Base-by-base conservation (phyloP, 1,140 invertebrate species). In the Oscheius sp. region DNA sequence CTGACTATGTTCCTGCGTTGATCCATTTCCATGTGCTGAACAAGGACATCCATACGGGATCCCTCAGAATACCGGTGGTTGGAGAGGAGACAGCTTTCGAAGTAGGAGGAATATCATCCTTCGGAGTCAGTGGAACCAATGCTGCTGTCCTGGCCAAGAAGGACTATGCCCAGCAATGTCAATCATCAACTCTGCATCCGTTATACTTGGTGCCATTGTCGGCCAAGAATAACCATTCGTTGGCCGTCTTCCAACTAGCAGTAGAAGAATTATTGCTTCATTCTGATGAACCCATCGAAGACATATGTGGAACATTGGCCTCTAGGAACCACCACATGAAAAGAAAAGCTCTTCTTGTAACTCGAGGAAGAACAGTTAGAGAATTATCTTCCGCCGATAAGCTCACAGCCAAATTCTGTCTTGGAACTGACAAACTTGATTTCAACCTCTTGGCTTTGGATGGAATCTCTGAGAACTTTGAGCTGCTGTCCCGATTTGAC, bases 71-170 rank as follows among this genome's bases (percentile, higher is more conserved):
- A 10, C 72, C 72, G 7, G 46, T 75, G n/a, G 64, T 69, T 42
- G 72, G 72, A 59, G 67, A 63, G 34, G 66, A 70, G 28, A 52
- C 23, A 4, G 67, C 52, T 28, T 29, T 76, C 3, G 45, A 34
- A 1, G 32, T 49, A 23, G 67, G 49, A 59, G 75, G 73, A 59
- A 65, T 77, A 10, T 68, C 63, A 58, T 77, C 75, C 1, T 77
- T 77, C 65, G 80, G 80, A 1, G 79, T 82, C 0, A 73, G 73
- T 73, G 80, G 80, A 35, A 82, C 81, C 15, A 82, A 83, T 58
- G 79, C 79, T 1, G 80, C 75, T 55, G 78, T 65, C 20, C 13
- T 65, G 32, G 59, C 59, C 4, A 32, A 29, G 28, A 62, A 62
- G 32, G 59, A 55, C 15, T n/a, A 10, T 63, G 31, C 23, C 35